These are phyloP conservation scores for Odontamblyopus lacepedii DNA, from an alignment of 2,797 vertebrate species.

Conservation along the genomic window DNA sequence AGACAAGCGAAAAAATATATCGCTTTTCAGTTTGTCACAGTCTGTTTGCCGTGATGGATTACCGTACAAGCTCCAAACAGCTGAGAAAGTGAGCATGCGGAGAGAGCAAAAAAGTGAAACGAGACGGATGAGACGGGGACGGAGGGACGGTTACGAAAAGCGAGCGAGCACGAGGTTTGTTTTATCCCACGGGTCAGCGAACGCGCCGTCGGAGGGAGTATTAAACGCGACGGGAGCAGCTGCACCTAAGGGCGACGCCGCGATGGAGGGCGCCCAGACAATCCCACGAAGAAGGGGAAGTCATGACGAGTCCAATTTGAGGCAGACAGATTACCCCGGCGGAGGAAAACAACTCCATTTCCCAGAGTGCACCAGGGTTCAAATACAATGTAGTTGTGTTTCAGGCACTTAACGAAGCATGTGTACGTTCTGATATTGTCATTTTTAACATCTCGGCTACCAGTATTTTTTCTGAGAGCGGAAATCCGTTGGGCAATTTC, in stretches of 20 bases:
- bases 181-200: conserved; percentile 29
- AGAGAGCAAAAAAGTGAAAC: conserved; percentile 1
- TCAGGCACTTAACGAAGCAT: neutral
- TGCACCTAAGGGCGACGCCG: conserved; percentile 16
- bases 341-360: conserved; percentile 10
- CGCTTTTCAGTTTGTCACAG: conserved; percentile 1
- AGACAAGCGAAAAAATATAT: conserved; percentile 10
- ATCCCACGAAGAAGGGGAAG: conserved; percentile 25
- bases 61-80: neutral
- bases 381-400: neutral
- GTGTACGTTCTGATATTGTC: neutral
- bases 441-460: neutral
- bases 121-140: conserved; percentile 3
- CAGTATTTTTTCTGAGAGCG: neutral
- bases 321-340: conserved; percentile 30
- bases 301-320: conserved; percentile 34
- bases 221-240: conserved; percentile 19
- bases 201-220: conserved; percentile 20
- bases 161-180: conserved; percentile 6
- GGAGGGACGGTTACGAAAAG: conserved; percentile 12
- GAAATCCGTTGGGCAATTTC: no score
- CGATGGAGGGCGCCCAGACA: conserved; percentile 24
- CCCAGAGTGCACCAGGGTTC: neutral
- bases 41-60: conserved; percentile 14
- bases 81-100: conserved; percentile 5